These are phyloP conservation scores for Platysteira castanea DNA, from an alignment of 2,113 vertebrate genomes.

Conservation along the genomic window DNA sequence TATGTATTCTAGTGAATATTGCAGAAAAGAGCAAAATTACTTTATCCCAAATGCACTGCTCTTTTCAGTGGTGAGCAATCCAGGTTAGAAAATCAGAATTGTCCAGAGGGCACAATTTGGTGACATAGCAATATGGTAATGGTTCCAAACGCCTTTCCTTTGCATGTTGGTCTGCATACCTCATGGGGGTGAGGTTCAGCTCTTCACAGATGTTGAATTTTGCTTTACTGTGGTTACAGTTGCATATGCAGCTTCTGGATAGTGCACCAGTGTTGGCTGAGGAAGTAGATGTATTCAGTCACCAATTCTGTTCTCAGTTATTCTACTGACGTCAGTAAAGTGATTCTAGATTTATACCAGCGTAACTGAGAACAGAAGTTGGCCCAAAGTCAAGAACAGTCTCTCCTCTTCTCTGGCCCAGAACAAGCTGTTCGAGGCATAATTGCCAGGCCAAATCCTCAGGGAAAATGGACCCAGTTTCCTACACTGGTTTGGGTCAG, in stretches of 20 bases:
- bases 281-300: not conserved
- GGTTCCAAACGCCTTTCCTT: not conserved
- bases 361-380: conserved; percentile 53
- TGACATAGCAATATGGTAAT: not conserved
- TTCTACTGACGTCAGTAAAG: conserved; percentile 50
- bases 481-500: not conserved
- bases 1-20: not conserved
- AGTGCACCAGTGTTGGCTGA: not conserved
- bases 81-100: not conserved
- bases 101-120: not conserved
- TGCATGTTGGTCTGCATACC: not conserved
- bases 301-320: conserved; percentile 50
- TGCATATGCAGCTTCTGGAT: not conserved
- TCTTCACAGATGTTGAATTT: not conserved
- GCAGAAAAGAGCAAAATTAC: not conserved
- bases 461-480: not conserved
- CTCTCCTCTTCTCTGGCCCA: conserved; percentile 9
- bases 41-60: not conserved
- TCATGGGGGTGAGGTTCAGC: not conserved
- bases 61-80: not conserved
- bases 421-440: not conserved
- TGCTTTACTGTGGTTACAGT: conserved; percentile 6
- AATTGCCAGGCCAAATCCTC: not conserved
- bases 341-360: conserved; percentile 41
- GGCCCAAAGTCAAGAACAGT: conserved; percentile 43